These are phyloP conservation scores for Hippoglossus hippoglossus DNA, from an alignment of 2,797 vertebrate genomes.

Conservation along the genomic window DNA sequence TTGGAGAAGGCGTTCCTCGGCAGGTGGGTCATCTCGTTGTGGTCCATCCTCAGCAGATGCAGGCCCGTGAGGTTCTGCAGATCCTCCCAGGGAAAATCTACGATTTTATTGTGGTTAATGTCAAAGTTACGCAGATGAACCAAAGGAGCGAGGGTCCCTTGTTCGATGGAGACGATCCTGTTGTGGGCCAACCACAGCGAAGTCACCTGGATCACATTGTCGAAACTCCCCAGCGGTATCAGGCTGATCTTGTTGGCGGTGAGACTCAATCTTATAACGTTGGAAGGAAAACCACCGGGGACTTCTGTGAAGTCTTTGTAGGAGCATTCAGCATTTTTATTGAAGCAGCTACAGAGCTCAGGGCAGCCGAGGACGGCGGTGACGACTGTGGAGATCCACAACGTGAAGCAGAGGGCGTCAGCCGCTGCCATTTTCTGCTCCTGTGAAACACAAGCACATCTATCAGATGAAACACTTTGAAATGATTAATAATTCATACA, in stretches of 20 bases:
- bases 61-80: conserved; percentile 90
- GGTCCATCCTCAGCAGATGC: conserved; percentile 94
- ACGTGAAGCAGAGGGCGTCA: conserved; percentile 68
- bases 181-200: conserved; percentile 96
- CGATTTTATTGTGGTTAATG: conserved; percentile 92
- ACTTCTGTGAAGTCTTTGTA: conserved; percentile 89
- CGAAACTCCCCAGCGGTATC: conserved; percentile 85
- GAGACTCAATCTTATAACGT: conserved; percentile 90
- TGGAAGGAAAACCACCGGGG: conserved; percentile 88
- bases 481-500: too few relatives aligned
- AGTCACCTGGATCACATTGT: conserved; percentile 86
- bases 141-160: conserved; percentile 84
- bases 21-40: conserved; percentile 90
- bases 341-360: conserved; percentile 87
- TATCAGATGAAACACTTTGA: background rate
- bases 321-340: conserved; percentile 92
- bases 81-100: conserved; percentile 94
- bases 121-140: conserved; percentile 92
- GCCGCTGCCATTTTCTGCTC: conserved; percentile 81
- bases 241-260: conserved; percentile 90
- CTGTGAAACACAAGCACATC: conserved; percentile 64
- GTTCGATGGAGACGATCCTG: conserved; percentile 86
- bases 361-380: conserved; percentile 84
- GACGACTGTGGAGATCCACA: conserved; percentile 70
- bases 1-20: conserved; percentile 88